Evolutionary conservation across 2,797 vertebrate species (phyloP).

Genomic region (Chrysocyon brachyurus): DNA sequence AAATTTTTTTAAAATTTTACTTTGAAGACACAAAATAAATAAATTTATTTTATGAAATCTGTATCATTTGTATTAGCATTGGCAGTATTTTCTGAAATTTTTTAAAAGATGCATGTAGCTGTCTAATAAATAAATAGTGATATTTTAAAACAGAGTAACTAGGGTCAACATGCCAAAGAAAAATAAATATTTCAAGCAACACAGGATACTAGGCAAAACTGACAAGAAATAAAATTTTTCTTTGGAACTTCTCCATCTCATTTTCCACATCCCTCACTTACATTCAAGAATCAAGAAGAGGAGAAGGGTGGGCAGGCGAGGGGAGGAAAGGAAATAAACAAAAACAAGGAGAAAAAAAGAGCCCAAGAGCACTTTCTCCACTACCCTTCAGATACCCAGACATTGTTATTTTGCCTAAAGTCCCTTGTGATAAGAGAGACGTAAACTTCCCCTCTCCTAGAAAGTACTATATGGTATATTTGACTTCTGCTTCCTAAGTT

Average conservation of each 20-base stretch:
- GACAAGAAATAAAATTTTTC: slow-evolving; percentile 49
- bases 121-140: slow-evolving; percentile 37
- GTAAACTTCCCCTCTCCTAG: not conserved
- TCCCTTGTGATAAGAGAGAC: not conserved
- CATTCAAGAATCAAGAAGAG: slow-evolving; percentile 32
- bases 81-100: slow-evolving; percentile 29
- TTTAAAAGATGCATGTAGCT: not conserved
- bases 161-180: not conserved
- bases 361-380: slow-evolving; percentile 22
- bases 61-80: slow-evolving; percentile 46
- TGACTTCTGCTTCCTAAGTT: slow-evolving; percentile 50
- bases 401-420: not conserved
- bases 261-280: slow-evolving; percentile 5
- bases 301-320: not conserved
- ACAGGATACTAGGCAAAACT: not conserved
- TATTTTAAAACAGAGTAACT: slow-evolving; percentile 53
- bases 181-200: slow-evolving; percentile 57
- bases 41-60: slow-evolving; percentile 3
- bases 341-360: not conserved
- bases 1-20: too few species aligned
- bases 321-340: not conserved
- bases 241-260: slow-evolving; percentile 26
- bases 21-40: too few species aligned
- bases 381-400: not conserved
- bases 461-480: not conserved